phyloP scores from a whole-genome alignment of 2,888 invertebrate species.

The Andrena flavipes region DNA sequence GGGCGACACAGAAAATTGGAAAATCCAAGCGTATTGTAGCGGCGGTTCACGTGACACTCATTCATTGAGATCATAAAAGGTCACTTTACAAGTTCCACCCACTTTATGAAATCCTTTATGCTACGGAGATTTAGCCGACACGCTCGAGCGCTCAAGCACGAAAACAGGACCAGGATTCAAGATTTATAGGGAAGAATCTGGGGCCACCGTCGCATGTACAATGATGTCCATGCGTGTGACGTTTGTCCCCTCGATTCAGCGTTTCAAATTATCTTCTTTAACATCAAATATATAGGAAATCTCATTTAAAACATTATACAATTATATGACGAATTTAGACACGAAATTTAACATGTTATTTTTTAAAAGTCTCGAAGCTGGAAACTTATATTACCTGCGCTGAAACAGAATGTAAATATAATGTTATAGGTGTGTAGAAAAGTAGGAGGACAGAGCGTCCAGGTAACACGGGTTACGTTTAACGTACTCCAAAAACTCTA shows the following conservation, averaged over 20 bases:
- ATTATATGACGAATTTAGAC: not conserved
- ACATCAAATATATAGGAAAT: not conserved
- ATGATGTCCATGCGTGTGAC: conserved; percentile 49
- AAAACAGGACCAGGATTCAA: conserved; percentile 77
- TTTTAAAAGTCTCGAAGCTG: conserved; percentile 19
- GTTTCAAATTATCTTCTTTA: conserved; percentile 42
- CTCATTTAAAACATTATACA: not conserved
- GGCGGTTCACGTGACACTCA: conserved; percentile 73
- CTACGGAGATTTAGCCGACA: conserved; percentile 75
- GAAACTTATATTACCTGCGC: conserved; percentile 22
- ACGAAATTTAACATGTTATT: not conserved
- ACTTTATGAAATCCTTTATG: conserved; percentile 78
- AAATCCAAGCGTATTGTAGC: conserved; percentile 63
- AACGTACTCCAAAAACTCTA: conserved; percentile 73
- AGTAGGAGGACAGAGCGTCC: conserved; percentile 65
- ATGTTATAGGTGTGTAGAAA: conserved; percentile 54
- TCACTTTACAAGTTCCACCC: conserved; percentile 81
- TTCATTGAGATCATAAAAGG: conserved; percentile 78
- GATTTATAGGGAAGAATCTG: conserved; percentile 73
- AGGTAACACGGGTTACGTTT: conserved; percentile 72
- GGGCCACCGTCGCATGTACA: conserved; percentile 44
- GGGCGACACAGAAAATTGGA: conserved; percentile 65
- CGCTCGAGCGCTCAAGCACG: conserved; percentile 78
- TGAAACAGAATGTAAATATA: conserved; percentile 56
- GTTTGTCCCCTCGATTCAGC: conserved; percentile 38